These are phyloP conservation scores for Dicentrarchus labrax DNA, from an alignment of 2,113 vertebrate genomes.

Conservation along the genomic window DNA sequence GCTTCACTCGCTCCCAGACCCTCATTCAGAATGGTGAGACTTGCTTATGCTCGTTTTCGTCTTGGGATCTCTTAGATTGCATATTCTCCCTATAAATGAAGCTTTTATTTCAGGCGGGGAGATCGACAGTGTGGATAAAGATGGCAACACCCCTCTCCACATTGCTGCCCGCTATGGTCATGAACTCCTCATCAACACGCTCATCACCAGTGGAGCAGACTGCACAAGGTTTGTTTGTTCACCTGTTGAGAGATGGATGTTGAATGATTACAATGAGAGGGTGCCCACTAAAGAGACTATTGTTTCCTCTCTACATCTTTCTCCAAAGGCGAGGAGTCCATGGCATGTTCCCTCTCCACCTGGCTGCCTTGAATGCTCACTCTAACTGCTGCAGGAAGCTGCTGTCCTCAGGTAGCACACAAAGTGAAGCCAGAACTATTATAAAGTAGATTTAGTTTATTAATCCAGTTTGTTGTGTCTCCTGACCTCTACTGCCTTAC, in stretches of 20 bases:
- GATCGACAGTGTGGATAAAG: slow-evolving; percentile 96
- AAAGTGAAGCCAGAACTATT: not conserved
- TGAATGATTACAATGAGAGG: rapidly evolving
- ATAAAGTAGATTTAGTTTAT: not conserved
- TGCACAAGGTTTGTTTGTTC: slow-evolving; percentile 89
- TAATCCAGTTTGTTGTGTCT: not conserved
- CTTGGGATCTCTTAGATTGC: not conserved
- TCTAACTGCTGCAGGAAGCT: slow-evolving; percentile 96
- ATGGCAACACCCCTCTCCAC: slow-evolving; percentile 97
- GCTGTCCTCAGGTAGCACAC: slow-evolving; percentile 90
- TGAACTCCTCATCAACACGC: slow-evolving; percentile 96
- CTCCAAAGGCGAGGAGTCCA: slow-evolving; percentile 91
- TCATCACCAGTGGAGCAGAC: slow-evolving; percentile 95
- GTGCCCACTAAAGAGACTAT: too few species aligned
- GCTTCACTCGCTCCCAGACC: slow-evolving; percentile 95
- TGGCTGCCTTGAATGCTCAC: slow-evolving; percentile 95
- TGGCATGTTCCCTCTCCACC: slow-evolving; percentile 96
- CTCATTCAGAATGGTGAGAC: slow-evolving; percentile 96
- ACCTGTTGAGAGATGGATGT: not conserved
- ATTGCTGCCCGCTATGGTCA: slow-evolving; percentile 95
- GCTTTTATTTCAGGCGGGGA: slow-evolving; percentile 86
- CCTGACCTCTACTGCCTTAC: too few species aligned
- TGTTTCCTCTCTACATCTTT: slow-evolving; percentile 33
- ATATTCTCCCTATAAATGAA: rapidly evolving
- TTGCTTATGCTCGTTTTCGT: not conserved